These are phyloP conservation scores for Serranochromis macrocephalus DNA, from an alignment of 2,113 vertebrate species.

Conservation along the genomic window DNA sequence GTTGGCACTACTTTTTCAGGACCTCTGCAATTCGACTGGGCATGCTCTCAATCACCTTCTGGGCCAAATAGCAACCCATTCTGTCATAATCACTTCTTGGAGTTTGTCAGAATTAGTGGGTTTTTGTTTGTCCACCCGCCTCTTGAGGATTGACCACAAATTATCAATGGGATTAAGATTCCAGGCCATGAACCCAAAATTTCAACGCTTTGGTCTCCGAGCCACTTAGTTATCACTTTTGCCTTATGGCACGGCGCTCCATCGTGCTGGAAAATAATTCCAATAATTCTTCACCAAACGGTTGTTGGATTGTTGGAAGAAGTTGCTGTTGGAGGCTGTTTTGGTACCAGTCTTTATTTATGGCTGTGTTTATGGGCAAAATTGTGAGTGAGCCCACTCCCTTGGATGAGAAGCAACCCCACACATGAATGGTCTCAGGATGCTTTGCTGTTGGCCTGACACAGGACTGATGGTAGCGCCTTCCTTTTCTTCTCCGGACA, in stretches of 20 bases:
- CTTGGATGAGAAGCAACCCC: too few species aligned
- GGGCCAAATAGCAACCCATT: not conserved
- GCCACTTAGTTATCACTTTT: not conserved
- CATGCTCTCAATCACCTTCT: not conserved
- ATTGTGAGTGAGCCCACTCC: not conserved
- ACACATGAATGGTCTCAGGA: too few species aligned
- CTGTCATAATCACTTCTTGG: not conserved
- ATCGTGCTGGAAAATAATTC: not conserved
- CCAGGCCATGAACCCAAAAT: not conserved
- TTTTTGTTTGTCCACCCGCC: rapidly evolving
- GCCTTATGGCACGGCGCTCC: rapidly evolving
- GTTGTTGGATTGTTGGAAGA: not conserved
- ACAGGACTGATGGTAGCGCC: too few species aligned
- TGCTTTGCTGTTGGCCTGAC: rapidly evolving
- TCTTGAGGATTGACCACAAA: rapidly evolving
- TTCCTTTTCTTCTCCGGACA: too few species aligned
- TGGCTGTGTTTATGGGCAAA: rapidly evolving
- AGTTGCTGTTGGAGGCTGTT: rapidly evolving
- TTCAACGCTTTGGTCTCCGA: rapidly evolving
- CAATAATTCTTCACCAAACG: not conserved
- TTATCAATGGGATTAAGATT: rapidly evolving
- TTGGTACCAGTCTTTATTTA: not conserved
- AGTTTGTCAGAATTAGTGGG: not conserved
- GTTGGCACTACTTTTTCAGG: not conserved
- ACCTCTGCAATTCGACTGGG: rapidly evolving